Conservation (phyloP, 2,797 vertebrate genomes). For the Capromys pilorides region DNA sequence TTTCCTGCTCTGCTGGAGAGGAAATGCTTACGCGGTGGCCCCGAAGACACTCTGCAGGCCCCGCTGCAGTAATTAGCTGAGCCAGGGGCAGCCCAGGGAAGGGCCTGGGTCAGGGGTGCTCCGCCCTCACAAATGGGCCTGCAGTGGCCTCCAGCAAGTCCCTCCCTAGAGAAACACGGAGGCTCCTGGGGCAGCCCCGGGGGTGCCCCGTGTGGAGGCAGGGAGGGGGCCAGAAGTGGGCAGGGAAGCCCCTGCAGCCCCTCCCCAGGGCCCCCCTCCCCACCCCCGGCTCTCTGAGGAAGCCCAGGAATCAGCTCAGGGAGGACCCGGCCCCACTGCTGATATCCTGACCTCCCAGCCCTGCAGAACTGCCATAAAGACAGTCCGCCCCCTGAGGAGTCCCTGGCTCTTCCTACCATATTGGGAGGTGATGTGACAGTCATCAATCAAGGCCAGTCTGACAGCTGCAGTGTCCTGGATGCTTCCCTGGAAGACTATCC, state of each 20-base stretch:
- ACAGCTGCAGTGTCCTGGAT: neutral
- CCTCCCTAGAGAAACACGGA: neutral
- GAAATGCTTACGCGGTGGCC: slow-evolving; percentile 66
- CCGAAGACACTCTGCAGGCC: slow-evolving; percentile 51
- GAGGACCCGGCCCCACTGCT: neutral
- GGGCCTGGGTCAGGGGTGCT: slow-evolving; percentile 61
- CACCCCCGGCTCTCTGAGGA: neutral
- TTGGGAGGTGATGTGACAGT: neutral
- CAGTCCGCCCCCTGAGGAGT: neutral
- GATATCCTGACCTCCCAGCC: neutral
- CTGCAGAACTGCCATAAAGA: neutral
- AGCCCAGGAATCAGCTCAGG: neutral
- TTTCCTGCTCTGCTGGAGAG: slow-evolving; percentile 75
- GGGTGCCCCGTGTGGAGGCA: neutral
- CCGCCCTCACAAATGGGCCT: neutral
- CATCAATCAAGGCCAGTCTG: neutral
- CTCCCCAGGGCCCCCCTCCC: neutral
- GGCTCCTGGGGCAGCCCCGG: neutral
- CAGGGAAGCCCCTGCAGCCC: neutral
- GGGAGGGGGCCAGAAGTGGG: neutral
- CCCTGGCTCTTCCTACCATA: neutral
- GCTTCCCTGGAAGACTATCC: neutral
- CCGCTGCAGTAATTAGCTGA: slow-evolving; percentile 56
- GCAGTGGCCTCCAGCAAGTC: neutral
- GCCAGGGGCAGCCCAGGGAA: neutral